phyloP scores from a whole-genome alignment of 1,140 invertebrate genomes.

The Polypedilum vanderplanki region DNA sequence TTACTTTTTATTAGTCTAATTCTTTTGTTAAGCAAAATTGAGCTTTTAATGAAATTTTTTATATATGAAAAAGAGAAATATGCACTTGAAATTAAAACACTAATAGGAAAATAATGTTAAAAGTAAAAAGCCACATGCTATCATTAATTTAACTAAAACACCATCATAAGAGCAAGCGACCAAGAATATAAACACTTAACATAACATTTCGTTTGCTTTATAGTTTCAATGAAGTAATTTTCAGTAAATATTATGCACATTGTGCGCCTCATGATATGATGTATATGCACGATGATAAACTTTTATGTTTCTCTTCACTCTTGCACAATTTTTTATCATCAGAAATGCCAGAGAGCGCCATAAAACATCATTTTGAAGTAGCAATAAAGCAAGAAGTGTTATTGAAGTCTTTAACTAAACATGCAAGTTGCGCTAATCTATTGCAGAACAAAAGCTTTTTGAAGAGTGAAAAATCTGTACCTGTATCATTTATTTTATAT shows the following conservation, averaged over 20 bases:
- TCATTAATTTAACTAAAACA: not conserved
- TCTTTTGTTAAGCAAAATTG: not conserved
- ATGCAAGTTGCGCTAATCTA: too few species aligned
- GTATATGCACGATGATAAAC: not conserved
- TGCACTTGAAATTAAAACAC: not conserved
- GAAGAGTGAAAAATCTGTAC: too few species aligned
- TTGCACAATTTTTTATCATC: too few species aligned
- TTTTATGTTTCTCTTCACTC: too few species aligned
- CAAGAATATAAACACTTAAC: not conserved
- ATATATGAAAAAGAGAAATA: not conserved
- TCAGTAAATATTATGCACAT: constrained; percentile 4
- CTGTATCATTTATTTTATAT: too few species aligned
- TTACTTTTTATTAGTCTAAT: not conserved
- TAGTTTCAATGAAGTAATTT: not conserved
- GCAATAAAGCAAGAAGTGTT: too few species aligned
- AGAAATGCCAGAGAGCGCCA: too few species aligned
- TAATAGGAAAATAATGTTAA: not conserved
- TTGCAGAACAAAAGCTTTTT: too few species aligned
- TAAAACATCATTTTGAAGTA: too few species aligned
- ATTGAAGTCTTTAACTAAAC: too few species aligned
- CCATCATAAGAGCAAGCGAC: not conserved
- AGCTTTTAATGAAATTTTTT: not conserved
- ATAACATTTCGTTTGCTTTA: not conserved
- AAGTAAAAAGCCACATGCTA: not conserved
- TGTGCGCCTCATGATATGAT: not conserved